Percentiles rank a stretch among this genome's conserved stretches.
These are phyloP conservation scores for Neuroterus valhalla DNA, from an alignment of 1,140 invertebrate species.

Conservation along the genomic window DNA sequence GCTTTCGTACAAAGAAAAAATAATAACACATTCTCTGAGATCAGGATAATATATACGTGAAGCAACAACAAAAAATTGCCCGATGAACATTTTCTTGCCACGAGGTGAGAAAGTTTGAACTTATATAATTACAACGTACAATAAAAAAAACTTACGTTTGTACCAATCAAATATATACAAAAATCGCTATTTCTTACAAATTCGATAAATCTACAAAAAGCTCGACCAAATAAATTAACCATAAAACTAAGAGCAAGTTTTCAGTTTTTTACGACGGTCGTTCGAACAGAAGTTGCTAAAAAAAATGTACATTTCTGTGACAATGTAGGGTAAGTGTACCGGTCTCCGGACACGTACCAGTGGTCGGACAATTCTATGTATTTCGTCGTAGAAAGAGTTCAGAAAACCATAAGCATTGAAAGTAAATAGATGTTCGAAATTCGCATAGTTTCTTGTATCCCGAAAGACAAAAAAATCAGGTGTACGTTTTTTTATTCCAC, in stretches of 20 bases:
- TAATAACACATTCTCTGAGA: neutral
- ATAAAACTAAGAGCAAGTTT: neutral
- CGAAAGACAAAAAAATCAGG: too few species aligned
- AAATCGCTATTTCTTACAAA: neutral
- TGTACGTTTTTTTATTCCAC: too few species aligned
- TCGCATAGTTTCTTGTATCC: too few species aligned
- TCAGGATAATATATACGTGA: neutral
- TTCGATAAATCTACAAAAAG: neutral
- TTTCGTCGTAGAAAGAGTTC: too few species aligned
- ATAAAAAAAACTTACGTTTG: neutral
- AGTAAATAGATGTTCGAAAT: too few species aligned
- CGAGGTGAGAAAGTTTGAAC: neutral
- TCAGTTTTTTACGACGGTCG: neutral
- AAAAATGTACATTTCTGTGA: too few species aligned
- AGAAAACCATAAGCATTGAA: too few species aligned
- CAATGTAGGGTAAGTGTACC: too few species aligned
- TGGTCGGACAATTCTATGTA: too few species aligned
- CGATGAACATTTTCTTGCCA: neutral
- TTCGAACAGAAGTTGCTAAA: neutral
- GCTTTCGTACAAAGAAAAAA: neutral
- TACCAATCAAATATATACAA: neutral
- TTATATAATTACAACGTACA: neutral
- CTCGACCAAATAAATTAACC: conserved; percentile 3
- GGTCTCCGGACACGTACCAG: too few species aligned
- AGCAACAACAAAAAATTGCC: neutral